Evolutionary conservation across 2,797 vertebrate species (phyloP).

Genomic region (Scleropages formosus): DNA sequence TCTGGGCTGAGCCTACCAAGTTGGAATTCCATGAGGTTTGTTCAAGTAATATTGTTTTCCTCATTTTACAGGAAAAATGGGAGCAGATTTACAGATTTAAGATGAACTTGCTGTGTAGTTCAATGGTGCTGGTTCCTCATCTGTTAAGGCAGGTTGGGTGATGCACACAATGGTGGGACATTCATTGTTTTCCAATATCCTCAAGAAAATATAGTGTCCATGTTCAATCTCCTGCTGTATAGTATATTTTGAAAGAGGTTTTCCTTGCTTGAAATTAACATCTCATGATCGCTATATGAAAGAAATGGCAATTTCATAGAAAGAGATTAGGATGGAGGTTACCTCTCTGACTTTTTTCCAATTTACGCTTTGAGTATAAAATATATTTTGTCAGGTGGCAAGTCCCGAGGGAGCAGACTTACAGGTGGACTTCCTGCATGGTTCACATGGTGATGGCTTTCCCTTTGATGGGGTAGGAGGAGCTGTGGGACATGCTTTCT

Average conservation of each 20-base stretch:
- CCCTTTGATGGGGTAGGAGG: conserved; percentile 73
- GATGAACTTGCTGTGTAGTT: not conserved
- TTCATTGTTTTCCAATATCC: too few relatives aligned
- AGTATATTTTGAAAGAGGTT: not conserved
- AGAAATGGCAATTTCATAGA: not conserved
- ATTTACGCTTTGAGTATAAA: not conserved
- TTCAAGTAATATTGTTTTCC: not conserved
- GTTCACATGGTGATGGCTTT: conserved; percentile 68
- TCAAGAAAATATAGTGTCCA: too few relatives aligned
- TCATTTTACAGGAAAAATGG: not conserved
- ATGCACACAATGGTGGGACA: too few relatives aligned
- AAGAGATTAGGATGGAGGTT: not conserved
- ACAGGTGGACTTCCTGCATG: conserved; percentile 66
- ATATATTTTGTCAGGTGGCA: conserved; percentile 54
- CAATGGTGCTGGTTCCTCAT: too few relatives aligned
- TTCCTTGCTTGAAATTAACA: not conserved
- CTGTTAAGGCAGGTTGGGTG: too few relatives aligned
- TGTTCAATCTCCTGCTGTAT: too few relatives aligned
- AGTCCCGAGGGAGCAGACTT: conserved; percentile 60
- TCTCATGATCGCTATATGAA: not conserved
- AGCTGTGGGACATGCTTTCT: conserved; percentile 73
- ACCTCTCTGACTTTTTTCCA: not conserved
- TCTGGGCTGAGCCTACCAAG: conserved; percentile 66
- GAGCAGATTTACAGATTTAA: not conserved
- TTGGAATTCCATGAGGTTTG: conserved; percentile 69